phyloP scores from a whole-genome alignment of 2,888 invertebrate genomes.

The Hypomecis punctinalis region DNA sequence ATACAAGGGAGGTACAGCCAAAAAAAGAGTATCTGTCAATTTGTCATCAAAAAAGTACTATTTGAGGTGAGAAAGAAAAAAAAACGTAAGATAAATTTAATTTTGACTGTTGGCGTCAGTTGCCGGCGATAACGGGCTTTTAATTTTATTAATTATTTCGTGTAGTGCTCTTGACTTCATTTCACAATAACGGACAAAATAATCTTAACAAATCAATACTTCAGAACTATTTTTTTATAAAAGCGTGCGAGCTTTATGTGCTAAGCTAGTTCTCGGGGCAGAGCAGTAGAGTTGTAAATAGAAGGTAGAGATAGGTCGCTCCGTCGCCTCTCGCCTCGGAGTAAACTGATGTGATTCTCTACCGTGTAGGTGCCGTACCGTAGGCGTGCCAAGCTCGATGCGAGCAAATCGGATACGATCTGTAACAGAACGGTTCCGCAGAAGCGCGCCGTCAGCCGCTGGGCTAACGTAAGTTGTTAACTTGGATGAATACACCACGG shows the following conservation, averaged over 20 bases:
- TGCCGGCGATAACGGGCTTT: background rate
- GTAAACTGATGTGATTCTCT: conserved; percentile 39
- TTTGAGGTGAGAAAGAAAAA: too few species aligned
- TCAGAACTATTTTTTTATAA: background rate
- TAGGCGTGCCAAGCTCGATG: conserved; percentile 39
- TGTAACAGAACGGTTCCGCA: conserved; percentile 32
- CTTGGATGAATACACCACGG: conserved; percentile 16
- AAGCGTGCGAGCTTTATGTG: conserved; percentile 34
- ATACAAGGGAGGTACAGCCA: too few species aligned
- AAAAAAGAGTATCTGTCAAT: too few species aligned
- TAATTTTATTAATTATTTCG: background rate
- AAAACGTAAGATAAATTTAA: too few species aligned
- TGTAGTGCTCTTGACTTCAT: background rate
- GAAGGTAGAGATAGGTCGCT: conserved; percentile 34
- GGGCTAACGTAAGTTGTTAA: conserved; percentile 45
- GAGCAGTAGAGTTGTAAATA: conserved; percentile 13
- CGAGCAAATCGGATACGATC: conserved; percentile 28
- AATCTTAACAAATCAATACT: background rate
- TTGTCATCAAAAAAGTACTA: too few species aligned
- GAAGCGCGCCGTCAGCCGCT: conserved; percentile 43
- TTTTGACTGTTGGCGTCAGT: background rate
- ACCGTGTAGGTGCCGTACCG: conserved; percentile 44
- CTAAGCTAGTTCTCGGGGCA: conserved; percentile 9
- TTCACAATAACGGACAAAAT: background rate
- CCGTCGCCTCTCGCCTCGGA: conserved; percentile 18